These are phyloP conservation scores for Morbakka virulenta DNA, from an alignment of 30 jellyfish, hydroid and myxozoan species.

Conservation along the genomic window DNA sequence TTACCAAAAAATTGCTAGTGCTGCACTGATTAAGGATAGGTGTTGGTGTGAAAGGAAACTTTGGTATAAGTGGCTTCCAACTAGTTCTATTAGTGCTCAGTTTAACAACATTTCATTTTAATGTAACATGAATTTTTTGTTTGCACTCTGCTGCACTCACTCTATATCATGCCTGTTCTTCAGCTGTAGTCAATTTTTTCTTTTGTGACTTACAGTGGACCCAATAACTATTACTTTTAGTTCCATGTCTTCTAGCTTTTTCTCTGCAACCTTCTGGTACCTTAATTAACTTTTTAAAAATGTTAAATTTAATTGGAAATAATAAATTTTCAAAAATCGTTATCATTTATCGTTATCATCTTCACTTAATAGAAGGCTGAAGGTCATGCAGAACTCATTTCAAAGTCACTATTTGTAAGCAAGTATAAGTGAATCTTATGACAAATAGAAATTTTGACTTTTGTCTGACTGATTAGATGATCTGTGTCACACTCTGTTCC, in stretches of 20 bases:
- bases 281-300: no score
- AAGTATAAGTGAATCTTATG: no score
- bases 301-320: no score
- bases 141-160: neutral
- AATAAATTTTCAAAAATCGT: no score
- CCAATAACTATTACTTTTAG: neutral
- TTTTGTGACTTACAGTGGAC: neutral
- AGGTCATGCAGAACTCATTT: no score
- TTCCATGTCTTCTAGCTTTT: neutral
- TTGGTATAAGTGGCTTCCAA: neutral
- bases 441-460: no score
- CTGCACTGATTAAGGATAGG: neutral
- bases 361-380: no score
- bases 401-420: no score
- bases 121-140: neutral
- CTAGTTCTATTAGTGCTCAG: neutral
- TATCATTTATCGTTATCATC: no score
- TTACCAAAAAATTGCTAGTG: neutral
- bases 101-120: neutral
- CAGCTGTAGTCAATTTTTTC: neutral
- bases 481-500: neutral
- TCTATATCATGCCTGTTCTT: neutral
- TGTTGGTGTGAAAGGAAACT: neutral
- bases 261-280: neutral
- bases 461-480: no score